Conservation (phyloP, 2,797 vertebrate genomes). For the Tiaroga cobitis region DNA sequence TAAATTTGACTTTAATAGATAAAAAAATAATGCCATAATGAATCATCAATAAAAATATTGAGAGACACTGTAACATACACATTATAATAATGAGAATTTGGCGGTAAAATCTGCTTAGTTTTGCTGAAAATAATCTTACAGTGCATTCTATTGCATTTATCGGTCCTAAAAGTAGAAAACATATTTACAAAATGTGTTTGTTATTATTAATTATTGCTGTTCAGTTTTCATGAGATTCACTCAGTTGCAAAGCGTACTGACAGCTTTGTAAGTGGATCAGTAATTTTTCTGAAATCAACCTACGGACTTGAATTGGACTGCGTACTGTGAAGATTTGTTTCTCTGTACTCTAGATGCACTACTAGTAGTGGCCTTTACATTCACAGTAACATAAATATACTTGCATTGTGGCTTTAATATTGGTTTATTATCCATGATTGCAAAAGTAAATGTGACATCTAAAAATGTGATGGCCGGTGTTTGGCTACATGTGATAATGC, state of each 20-base stretch:
- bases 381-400: background rate
- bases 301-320: background rate
- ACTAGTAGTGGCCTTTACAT: background rate
- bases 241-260: background rate
- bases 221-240: background rate
- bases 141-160: background rate
- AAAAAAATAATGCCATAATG: background rate
- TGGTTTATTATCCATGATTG: background rate
- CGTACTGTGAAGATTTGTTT: background rate
- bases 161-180: background rate
- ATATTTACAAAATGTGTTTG: background rate
- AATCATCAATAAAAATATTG: background rate
- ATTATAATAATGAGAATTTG: background rate
- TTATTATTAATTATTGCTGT: background rate
- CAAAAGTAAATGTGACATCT: background rate
- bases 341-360: background rate
- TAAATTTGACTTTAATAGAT: background rate
- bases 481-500: background rate
- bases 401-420: background rate
- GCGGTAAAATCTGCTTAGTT: background rate
- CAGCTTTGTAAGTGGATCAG: background rate
- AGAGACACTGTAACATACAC: background rate
- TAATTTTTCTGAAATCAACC: background rate
- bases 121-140: background rate
- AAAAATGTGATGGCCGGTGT: background rate